Base-by-base conservation (phyloP, 2,113 vertebrate species). In the Mesembrinibis cayennensis region DNA sequence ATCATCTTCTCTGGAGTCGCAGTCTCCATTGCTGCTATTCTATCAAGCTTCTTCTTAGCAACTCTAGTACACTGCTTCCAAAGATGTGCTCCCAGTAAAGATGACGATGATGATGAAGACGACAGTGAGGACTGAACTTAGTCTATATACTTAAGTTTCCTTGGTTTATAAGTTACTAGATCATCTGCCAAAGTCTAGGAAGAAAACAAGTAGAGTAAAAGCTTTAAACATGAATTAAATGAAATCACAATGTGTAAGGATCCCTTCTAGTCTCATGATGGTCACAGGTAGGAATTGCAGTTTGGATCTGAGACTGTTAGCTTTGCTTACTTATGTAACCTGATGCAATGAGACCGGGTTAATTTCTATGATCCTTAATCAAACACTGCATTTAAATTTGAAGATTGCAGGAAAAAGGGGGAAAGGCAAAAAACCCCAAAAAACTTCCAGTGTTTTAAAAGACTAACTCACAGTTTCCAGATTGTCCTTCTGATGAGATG, bases 1-100 rank as follows among this genome's bases (percentile, higher is more conserved):
- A 99, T 99, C 97, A 99, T 99, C 97, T 99, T 99, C 98, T 99
- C 99, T 1, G 99, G 99, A n/a, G 99, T 99, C 27, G 99, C 98
- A 0, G 99, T 99, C 93, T 99, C 99, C 52, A 98, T 99, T 16
- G 99, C 99, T 47, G 99, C 99, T 96, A 99, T 99, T 87, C 99
- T 99, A 73, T 99, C 99, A 27, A 99, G 99, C 98, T 99, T 99
- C 98, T 99, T 99, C 97, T 98, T 99, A 98, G 99, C 99, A 47
- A 99, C 99, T 11, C 99, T 99, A 56, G 99, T 99, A 27, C 99
- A 99, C 96, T 99, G 99, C 94, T 99, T 99, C 98, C 99, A 99
- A 88, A 98, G 99, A 82, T 99, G 99, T 84, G 98, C 99, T 94
- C 99, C 99, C 96, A 99, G 98, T 93, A 99, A 99, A 96, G 99